These are phyloP conservation scores for Ptilorrhoa leucosticta DNA, from an alignment of 2,113 vertebrate species.

Conservation along the genomic window DNA sequence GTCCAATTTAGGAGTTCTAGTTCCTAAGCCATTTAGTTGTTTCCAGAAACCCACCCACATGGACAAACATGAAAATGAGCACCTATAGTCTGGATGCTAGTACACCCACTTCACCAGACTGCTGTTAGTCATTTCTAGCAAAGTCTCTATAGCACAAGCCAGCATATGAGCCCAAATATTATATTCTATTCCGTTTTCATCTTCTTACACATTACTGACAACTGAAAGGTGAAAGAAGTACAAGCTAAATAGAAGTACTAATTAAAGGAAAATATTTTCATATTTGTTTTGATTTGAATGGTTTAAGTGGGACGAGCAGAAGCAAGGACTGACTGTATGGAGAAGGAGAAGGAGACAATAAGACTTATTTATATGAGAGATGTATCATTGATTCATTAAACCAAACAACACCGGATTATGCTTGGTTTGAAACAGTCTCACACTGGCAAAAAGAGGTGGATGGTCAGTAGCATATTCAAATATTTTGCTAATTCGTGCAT, in stretches of 20 bases:
- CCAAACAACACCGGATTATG: neutral
- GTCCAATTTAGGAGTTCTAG: neutral
- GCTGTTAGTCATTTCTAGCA: constrained; percentile 20
- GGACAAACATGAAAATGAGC: neutral
- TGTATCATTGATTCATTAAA: neutral
- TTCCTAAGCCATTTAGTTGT: neutral
- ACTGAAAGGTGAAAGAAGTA: constrained; percentile 4
- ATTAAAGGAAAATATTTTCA: constrained; percentile 10
- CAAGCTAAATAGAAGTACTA: neutral
- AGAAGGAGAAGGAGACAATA: neutral
- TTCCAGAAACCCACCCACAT: neutral
- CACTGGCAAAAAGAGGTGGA: neutral
- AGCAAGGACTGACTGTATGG: neutral
- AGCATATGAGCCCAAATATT: neutral
- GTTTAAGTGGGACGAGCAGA: neutral
- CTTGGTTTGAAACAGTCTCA: neutral
- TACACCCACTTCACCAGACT: constrained; percentile 7
- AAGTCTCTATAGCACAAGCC: neutral
- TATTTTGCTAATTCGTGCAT: neutral
- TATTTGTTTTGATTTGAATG: constrained; percentile 7
- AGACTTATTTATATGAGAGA: neutral
- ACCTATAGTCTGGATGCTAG: neutral
- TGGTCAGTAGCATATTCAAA: neutral
- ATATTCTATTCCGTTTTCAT: neutral
- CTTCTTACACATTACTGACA: neutral